Evolutionary conservation across 2,113 vertebrate genomes (phyloP), one percentile per base, ranked within the genome.

Genomic region (Toxostoma redivivum): DNA sequence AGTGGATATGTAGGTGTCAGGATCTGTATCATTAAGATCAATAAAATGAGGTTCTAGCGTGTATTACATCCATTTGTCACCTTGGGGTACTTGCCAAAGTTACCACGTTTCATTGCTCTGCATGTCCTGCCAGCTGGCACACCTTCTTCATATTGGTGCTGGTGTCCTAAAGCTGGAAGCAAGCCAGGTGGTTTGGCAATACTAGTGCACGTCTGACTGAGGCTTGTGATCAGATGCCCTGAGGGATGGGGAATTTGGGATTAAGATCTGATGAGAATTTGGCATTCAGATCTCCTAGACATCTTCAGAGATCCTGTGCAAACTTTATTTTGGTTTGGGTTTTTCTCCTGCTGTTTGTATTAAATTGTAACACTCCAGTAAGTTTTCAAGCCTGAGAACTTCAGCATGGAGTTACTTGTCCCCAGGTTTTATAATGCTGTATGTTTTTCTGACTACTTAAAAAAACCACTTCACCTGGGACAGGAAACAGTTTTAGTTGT

Each of bases 381-480:
- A 61, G 24, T 62, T 81, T 95, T 62, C 71, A 64, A 80, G 58
- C 10, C 62, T 81, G 66, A 83, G 80, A 95, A 94, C 40, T 74
- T 93, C 51, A 81, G 81, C 69, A 42, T 24, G 84, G 60, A 79
- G 50, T 93, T 91, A 57, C 74, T 92, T 86, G 61, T 93, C 70
- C 27, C 57, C 70, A 60, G 45, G 77, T 97, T 92, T 94, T 95
- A 94, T 28, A 94, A 40, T 2, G 8, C 38, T 94, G 88, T 77
- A 91, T 89, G 72, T 95, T 95, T 97, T 95, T 76, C 78, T 79
- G 91, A 51, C 67, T 81, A 89, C 83, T 94, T 97, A 82, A 64
- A 69, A 96, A 93, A 94, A 69, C 53, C 74, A 86, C 80, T 90
- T 95, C 82, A 95, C 95, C 96, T 93, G 93, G 56, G 84, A 94